Evolutionary conservation across 1,140 invertebrate species (phyloP).

Genomic region (Ptiloglossa arizonensis): DNA sequence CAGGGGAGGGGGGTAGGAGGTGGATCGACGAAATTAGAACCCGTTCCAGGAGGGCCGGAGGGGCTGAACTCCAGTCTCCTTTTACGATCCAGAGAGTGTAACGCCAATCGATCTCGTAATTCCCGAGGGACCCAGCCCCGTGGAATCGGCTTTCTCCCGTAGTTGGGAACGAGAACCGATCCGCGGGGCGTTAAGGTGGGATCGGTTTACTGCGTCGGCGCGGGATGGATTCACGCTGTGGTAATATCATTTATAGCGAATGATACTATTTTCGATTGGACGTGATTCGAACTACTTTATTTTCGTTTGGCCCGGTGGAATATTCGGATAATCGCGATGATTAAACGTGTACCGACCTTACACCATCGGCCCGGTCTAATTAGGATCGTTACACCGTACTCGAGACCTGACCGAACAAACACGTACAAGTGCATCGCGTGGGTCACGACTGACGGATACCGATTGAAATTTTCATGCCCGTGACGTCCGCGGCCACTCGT

Average conservation of each 20-base stretch:
- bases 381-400: neutral
- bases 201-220: slow-evolving; percentile 22
- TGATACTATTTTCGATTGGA: slow-evolving; percentile 49
- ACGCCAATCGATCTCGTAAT: slow-evolving; percentile 13
- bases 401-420: too few relatives aligned
- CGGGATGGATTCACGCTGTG: neutral
- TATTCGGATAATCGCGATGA: slow-evolving; percentile 26
- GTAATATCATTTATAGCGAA: slow-evolving; percentile 40
- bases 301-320: slow-evolving; percentile 11
- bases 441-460: too few relatives aligned
- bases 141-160: slow-evolving; percentile 14
- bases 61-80: slow-evolving; percentile 19
- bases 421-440: too few relatives aligned
- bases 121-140: neutral
- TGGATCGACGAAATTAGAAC: slow-evolving; percentile 63
- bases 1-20: too few relatives aligned
- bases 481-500: too few relatives aligned
- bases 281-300: slow-evolving; percentile 23
- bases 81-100: slow-evolving; percentile 36
- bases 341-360: slow-evolving; percentile 12
- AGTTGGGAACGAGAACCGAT: slow-evolving; percentile 16
- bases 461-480: too few relatives aligned
- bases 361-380: slow-evolving; percentile 5
- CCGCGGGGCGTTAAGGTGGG: neutral
- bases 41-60: slow-evolving; percentile 35